Conservation (phyloP, 2,113 vertebrate genomes). For the Mastomys coucha region DNA sequence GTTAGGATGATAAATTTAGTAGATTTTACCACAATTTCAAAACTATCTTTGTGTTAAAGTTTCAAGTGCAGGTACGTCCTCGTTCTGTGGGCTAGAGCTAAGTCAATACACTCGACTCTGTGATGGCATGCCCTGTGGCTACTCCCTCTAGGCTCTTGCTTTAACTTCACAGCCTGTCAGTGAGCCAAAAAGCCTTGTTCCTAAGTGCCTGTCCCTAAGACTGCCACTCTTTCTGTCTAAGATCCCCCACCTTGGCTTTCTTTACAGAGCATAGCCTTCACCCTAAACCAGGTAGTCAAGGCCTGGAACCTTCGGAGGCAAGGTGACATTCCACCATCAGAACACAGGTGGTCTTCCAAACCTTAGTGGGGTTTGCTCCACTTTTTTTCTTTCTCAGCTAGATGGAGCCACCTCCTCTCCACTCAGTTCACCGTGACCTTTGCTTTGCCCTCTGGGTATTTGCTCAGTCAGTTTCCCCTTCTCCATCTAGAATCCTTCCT, state of each 20-base stretch:
- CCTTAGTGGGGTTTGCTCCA: no score
- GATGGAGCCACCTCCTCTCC: background rate
- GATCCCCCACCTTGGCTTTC: no score
- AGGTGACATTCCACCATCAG: background rate
- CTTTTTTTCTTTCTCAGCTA: background rate
- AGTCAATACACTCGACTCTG: background rate
- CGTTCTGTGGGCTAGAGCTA: background rate
- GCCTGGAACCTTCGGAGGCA: no score
- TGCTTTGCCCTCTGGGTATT: background rate
- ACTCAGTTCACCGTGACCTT: background rate
- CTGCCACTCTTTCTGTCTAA: background rate
- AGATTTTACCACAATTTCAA: background rate
- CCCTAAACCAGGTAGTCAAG: background rate
- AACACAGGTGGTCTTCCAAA: background rate
- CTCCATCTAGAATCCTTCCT: background rate
- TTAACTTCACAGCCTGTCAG: background rate
- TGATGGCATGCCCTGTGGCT: rapidly evolving
- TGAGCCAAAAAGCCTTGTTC: background rate
- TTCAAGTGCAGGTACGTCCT: background rate
- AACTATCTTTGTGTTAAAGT: background rate
- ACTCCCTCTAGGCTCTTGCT: background rate
- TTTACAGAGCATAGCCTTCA: background rate
- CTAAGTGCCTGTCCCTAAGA: no score
- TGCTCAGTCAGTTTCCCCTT: background rate
- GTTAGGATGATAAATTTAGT: background rate